Conservation (phyloP, 1,140 invertebrate genomes). For the Meloidogyne exigua region DNA sequence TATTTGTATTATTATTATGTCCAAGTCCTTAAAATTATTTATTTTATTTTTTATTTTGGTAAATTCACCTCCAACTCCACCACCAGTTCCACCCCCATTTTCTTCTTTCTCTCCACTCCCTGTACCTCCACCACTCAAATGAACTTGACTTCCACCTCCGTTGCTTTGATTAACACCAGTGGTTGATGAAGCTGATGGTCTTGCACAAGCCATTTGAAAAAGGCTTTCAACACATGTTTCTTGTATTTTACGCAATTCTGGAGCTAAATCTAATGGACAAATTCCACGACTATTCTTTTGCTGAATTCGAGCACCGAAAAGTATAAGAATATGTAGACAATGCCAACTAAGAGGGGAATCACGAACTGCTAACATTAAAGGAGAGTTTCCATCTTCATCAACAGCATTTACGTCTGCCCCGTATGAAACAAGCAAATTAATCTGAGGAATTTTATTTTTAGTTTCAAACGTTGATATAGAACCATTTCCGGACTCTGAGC, state of each 20-base stretch:
- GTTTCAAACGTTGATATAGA: constrained; percentile 25
- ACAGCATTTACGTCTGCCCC: constrained; percentile 59
- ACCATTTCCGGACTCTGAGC: constrained; percentile 62
- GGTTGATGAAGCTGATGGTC: not conserved
- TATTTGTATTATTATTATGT: not conserved
- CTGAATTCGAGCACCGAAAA: constrained; percentile 61
- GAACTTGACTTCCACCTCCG: not conserved
- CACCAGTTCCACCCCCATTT: not conserved
- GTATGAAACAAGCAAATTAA: constrained; percentile 50
- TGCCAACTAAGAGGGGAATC: constrained; percentile 61
- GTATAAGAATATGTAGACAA: constrained; percentile 60
- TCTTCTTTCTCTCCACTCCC: not conserved
- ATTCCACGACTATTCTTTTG: constrained; percentile 63
- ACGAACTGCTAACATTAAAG: constrained; percentile 60
- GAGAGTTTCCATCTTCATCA: constrained; percentile 63
- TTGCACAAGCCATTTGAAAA: constrained; percentile 53
- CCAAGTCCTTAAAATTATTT: not conserved
- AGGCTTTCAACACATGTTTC: constrained; percentile 59
- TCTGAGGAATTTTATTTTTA: not conserved
- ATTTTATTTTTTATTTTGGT: not conserved
- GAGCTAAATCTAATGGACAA: constrained; percentile 62
- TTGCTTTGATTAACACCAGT: not conserved
- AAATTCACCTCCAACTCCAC: not conserved
- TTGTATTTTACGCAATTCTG: constrained; percentile 59
- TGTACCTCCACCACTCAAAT: not conserved